These are phyloP conservation scores for Neocloeon triangulifer DNA, from an alignment of 1,140 invertebrate species.

Conservation along the genomic window DNA sequence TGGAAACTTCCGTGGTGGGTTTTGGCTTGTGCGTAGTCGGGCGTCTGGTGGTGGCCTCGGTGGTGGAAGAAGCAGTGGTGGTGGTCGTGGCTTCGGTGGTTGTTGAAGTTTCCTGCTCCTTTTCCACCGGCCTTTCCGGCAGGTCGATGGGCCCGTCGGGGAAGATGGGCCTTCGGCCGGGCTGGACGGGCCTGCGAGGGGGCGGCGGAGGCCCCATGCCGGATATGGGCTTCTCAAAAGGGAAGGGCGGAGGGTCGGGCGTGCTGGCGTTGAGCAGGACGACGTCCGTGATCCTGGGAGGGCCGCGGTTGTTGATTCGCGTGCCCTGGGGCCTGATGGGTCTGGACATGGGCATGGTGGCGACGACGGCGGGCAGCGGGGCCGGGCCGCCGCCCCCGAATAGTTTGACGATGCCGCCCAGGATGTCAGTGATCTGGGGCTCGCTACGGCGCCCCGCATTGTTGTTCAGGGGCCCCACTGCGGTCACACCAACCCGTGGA, in stretches of 20 bases:
- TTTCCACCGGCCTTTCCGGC: conserved; percentile 14
- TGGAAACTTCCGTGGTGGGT: too few relatives aligned
- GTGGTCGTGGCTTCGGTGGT: conserved; percentile 10
- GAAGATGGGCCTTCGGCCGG: conserved; percentile 17
- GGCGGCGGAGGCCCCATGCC: conserved; percentile 17
- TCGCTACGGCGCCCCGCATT: not conserved
- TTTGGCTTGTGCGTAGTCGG: conserved; percentile 7
- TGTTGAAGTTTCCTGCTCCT: conserved; percentile 9
- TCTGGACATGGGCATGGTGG: conserved; percentile 18
- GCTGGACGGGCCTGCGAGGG: conserved; percentile 19
- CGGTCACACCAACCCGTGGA: conserved; percentile 25
- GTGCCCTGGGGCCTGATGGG: conserved; percentile 24
- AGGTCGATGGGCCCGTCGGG: conserved; percentile 22
- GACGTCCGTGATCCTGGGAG: conserved; percentile 53
- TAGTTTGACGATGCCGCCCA: conserved; percentile 71
- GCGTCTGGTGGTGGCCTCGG: conserved; percentile 6
- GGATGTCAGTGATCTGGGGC: conserved; percentile 73
- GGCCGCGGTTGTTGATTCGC: conserved; percentile 73
- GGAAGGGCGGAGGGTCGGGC: conserved; percentile 20
- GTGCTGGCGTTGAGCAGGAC: conserved; percentile 30
- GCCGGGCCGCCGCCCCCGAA: conserved; percentile 60
- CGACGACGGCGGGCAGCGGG: conserved; percentile 12
- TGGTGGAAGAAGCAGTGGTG: conserved; percentile 12
- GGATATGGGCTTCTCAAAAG: too few relatives aligned
- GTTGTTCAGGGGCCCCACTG: conserved; percentile 20